Evolutionary conservation across 2,797 vertebrate species (phyloP).

Genomic region (Chromobotia macracanthus): DNA sequence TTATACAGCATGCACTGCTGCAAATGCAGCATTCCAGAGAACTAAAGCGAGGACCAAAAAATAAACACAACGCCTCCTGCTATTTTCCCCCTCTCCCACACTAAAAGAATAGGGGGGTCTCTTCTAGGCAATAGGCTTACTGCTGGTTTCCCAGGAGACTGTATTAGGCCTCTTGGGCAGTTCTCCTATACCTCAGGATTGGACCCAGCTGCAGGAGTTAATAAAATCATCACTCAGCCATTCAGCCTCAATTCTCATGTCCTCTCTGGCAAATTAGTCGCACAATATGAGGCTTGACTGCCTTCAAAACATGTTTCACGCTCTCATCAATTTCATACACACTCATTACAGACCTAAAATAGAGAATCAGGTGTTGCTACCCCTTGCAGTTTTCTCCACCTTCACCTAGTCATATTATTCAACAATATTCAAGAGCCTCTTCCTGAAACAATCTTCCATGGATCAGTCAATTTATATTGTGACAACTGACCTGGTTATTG

Average conservation of each 20-base stretch:
- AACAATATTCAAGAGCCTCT: conserved; percentile 14
- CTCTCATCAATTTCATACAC: conserved; percentile 40
- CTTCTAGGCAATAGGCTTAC: conserved; percentile 17
- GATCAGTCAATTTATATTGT: conserved; percentile 59
- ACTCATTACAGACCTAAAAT: conserved; percentile 27
- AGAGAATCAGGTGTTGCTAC: conserved; percentile 1
- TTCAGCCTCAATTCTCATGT: conserved; percentile 46
- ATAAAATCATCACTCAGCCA: conserved; percentile 77
- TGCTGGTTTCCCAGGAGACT: conserved; percentile 54
- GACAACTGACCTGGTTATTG: conserved; percentile 67
- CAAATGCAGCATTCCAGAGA: conserved; percentile 12
- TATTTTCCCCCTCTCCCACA: conserved; percentile 6
- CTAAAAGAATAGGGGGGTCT: conserved; percentile 40
- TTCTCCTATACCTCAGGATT: conserved; percentile 64
- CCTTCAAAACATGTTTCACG: conserved; percentile 47
- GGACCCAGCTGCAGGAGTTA: conserved; percentile 79
- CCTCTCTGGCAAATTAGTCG: conserved; percentile 50
- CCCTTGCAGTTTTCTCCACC: neutral
- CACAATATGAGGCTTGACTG: conserved; percentile 21
- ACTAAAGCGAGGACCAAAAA: neutral
- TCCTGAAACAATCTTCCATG: conserved; percentile 33
- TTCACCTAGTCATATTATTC: conserved; percentile 8
- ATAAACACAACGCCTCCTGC: conserved; percentile 19
- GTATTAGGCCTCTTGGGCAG: conserved; percentile 41
- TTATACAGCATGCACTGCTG: neutral